Evolutionary conservation across 1,140 invertebrate genomes (phyloP).

Genomic region (Drosophila nannoptera): DNA sequence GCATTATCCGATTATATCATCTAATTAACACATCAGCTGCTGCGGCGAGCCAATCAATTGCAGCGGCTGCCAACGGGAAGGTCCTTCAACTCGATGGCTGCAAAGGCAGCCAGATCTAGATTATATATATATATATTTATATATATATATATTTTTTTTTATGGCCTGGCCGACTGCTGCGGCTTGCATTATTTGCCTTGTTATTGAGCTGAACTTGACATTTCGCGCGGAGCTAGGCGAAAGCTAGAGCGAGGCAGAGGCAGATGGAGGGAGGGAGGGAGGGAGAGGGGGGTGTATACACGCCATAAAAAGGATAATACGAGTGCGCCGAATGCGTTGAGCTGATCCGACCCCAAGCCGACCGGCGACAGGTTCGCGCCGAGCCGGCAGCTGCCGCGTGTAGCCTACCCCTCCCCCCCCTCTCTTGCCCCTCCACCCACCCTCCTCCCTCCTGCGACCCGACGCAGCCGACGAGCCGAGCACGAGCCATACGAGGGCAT

Average conservation of each 20-base stretch:
- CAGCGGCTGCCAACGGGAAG: no score
- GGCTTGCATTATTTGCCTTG: constrained; percentile 38
- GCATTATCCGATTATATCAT: no score
- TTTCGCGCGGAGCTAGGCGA: constrained; percentile 49
- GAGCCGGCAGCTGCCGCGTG: constrained; percentile 22
- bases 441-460: not conserved
- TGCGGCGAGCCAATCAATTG: no score
- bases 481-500: constrained; percentile 38
- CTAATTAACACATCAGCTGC: no score
- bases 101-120: no score
- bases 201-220: constrained; percentile 78
- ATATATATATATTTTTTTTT: no score
- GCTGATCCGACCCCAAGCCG: constrained; percentile 53
- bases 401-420: no score
- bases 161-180: not conserved
- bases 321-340: constrained; percentile 27
- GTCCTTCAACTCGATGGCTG: no score
- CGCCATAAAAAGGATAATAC: constrained; percentile 73
- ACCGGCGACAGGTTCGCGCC: constrained; percentile 12
- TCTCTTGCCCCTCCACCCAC: no score
- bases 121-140: not conserved
- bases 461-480: not conserved
- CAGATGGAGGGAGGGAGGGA: not conserved
- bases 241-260: not conserved
- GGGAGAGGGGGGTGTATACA: constrained; percentile 33